Evolutionary conservation across 30 jellyfish, hydroid and myxozoan species (phyloP).

Genomic region (Aurelia sp.): DNA sequence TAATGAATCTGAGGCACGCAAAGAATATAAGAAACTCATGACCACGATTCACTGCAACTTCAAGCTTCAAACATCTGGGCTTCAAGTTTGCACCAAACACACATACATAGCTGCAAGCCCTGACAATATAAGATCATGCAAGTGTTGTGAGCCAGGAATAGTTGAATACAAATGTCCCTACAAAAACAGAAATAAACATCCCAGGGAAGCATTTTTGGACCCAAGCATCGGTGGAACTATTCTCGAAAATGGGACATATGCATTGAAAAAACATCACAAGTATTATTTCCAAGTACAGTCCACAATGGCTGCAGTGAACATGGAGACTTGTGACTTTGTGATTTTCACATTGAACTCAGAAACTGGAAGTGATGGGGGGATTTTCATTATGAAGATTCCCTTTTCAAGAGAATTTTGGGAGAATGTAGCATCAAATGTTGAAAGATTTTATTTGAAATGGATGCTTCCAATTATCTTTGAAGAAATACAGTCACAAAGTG

Average conservation of each 20-base stretch:
- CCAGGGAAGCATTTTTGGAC: conserved; percentile 63
- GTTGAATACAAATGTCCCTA: conserved; percentile 61
- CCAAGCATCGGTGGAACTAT: conserved; percentile 42
- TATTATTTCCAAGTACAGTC: conserved; percentile 65
- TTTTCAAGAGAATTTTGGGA: conserved; percentile 28
- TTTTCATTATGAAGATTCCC: conserved; percentile 21
- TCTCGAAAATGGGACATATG: conserved; percentile 14
- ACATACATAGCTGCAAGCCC: conserved; percentile 68
- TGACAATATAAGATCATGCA: conserved; percentile 45
- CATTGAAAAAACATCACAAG: conserved; percentile 35
- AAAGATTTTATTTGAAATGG: conserved; percentile 33
- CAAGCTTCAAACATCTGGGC: conserved; percentile 49
- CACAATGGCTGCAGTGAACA: conserved; percentile 56
- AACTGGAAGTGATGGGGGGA: conserved; percentile 43
- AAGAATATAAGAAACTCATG: conserved; percentile 56
- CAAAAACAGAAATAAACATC: conserved; percentile 32
- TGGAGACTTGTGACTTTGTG: conserved; percentile 32
- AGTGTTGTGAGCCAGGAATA: conserved; percentile 49
- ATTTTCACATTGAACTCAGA: conserved; percentile 28
- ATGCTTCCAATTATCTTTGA: conserved; percentile 49
- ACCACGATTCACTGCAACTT: conserved; percentile 52
- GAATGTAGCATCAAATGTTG: conserved; percentile 7
- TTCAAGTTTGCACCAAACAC: conserved; percentile 58
- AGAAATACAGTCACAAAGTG: conserved; percentile 15
- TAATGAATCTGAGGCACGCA: conserved; percentile 42